phyloP scores from a whole-genome alignment of 2,113 vertebrate species.

The Megaptera novaeangliae region DNA sequence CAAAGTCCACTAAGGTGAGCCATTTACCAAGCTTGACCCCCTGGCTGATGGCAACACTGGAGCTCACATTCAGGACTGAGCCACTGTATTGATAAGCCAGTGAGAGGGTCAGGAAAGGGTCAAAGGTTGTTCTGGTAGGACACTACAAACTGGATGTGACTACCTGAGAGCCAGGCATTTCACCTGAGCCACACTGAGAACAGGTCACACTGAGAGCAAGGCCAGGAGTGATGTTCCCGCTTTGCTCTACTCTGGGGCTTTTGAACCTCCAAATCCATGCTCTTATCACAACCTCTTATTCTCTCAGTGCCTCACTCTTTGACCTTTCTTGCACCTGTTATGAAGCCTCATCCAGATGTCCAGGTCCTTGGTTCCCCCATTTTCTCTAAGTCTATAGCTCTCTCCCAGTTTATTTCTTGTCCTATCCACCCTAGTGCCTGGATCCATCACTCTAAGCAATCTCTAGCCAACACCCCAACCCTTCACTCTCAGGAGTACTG shows the following conservation, averaged over 20 bases:
- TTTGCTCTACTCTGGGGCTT: not conserved
- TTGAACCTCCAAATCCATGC: not conserved
- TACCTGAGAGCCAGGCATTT: not conserved
- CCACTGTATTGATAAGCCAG: not conserved
- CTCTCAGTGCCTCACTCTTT: not conserved
- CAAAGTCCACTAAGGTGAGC: not conserved
- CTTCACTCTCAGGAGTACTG: not conserved
- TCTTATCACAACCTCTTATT: not conserved
- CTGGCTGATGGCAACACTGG: not conserved
- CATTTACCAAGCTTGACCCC: not conserved
- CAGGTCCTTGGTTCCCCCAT: not conserved
- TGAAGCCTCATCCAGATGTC: not conserved
- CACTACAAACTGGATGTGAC: not conserved
- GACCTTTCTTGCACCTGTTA: not conserved
- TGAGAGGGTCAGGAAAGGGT: not conserved
- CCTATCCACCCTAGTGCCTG: not conserved
- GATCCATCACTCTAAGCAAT: not conserved
- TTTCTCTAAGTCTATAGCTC: not conserved
- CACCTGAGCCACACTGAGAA: not conserved
- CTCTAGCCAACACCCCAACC: too few species aligned
- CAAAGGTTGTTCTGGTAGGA: not conserved
- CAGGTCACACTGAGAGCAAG: not conserved
- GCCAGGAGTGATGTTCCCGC: not conserved
- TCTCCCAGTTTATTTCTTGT: not conserved
- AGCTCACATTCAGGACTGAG: not conserved